A percentile compares a stretch with the other conserved stretches of the same genome.
Evolutionary conservation across 2,113 vertebrate genomes (phyloP).

Genomic region (Seriola rivoliana): DNA sequence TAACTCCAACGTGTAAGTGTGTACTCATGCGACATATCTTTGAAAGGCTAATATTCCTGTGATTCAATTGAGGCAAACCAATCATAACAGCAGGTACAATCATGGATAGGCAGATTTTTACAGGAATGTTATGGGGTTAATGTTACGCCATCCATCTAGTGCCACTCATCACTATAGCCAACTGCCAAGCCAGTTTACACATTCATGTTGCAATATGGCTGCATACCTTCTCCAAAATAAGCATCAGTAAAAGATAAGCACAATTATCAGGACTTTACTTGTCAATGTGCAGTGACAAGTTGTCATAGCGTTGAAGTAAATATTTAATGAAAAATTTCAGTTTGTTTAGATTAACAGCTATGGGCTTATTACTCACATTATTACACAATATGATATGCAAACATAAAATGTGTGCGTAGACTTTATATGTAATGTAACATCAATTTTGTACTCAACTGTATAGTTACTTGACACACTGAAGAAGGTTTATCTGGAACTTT

Average conservation of each 20-base stretch:
- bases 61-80: no score
- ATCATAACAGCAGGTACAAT: no score
- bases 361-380: not conserved
- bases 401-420: no score
- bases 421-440: not conserved
- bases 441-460: no score
- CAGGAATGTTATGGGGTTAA: not conserved
- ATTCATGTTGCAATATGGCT: slow-evolving; percentile 40
- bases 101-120: no score
- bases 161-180: slow-evolving; percentile 31
- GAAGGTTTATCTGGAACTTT: not conserved
- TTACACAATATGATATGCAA: not conserved
- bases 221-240: slow-evolving; percentile 56
- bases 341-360: not conserved
- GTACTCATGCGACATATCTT: no score
- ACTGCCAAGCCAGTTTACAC: slow-evolving; percentile 25
- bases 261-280: slow-evolving; percentile 46
- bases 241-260: slow-evolving; percentile 6
- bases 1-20: no score
- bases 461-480: not conserved
- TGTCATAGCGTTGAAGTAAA: slow-evolving; percentile 14
- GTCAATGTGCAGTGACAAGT: slow-evolving; percentile 14
- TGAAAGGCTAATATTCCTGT: no score
- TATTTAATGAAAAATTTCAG: not conserved
- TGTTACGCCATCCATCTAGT: slow-evolving; percentile 11